phyloP scores from a whole-genome alignment of 2,113 vertebrate genomes.

The Ammodytes marinus region DNA sequence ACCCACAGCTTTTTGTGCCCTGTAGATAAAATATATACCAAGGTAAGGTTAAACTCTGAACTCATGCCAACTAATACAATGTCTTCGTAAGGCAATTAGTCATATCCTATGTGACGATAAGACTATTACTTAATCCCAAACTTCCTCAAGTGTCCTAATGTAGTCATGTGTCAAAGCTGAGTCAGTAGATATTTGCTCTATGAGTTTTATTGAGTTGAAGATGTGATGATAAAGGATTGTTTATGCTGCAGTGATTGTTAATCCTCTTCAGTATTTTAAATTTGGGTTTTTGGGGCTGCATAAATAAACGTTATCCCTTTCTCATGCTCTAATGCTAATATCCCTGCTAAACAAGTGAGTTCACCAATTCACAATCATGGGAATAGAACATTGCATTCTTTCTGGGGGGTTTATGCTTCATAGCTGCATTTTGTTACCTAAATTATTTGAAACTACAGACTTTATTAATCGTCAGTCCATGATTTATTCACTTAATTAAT shows the following conservation, averaged over 20 bases:
- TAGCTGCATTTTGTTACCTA: background rate
- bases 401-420: background rate
- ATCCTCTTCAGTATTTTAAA: background rate
- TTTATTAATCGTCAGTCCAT: background rate
- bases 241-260: background rate
- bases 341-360: background rate
- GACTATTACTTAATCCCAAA: constrained; percentile 36
- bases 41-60: background rate
- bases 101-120: constrained; percentile 13
- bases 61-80: background rate
- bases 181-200: background rate
- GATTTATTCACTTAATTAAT: too few species aligned
- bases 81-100: constrained; percentile 25
- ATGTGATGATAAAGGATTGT: background rate
- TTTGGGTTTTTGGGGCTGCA: background rate
- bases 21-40: background rate
- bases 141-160: constrained; percentile 2
- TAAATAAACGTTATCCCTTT: background rate
- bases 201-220: background rate
- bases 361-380: background rate
- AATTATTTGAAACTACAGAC: background rate
- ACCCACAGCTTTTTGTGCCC: too few species aligned
- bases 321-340: background rate
- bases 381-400: background rate
- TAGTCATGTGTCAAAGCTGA: constrained; percentile 14